Base-by-base conservation (phyloP, 2,888 invertebrate species). In the Lamellibrachia satsuma region DNA sequence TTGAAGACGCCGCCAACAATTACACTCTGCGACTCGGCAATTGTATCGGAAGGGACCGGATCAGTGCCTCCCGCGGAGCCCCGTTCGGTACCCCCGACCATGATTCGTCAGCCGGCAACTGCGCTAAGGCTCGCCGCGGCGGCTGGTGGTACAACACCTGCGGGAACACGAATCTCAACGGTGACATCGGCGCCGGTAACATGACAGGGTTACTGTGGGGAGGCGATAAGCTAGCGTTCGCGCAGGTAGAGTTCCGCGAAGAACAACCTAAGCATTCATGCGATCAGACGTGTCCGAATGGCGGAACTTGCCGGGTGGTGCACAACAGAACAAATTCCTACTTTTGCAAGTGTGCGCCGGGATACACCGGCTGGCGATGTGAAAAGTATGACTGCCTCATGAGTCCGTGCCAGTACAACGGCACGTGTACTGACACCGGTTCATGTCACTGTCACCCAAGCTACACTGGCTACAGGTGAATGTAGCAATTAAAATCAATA, bases 141-240 rank as follows among this genome's bases (percentile, higher is more conserved):
- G 92, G 92, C 92, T 92, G 92, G 92, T 92, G 92, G 92, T 92
- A 92, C 39, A 92, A 90, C 90, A 92, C 22, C 9, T 92, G 92
- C 90, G 11, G 22, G 15, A 15, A 92, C 92, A 22, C 92, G 51
- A 92, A 2, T 55, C 92, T 52, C 57, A 91, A 27, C 39, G 39
- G 15, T n/a, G 75, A 3, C 15, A 2, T 75, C 75, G 75, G 22
- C 75, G n/a, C 15, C 75, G 75, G 22, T 11, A 75, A 22, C 6
- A n/a, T 4, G 6, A 75, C 75, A 11, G 75, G 75, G 15, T 22
- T 75, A n/a, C 75, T 15, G n/a, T 22, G n/a, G 22, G 75, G 75
- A 75, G n/a, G 1, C 4, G 75, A 22, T 15, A 75, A 75, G 75
- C 22, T 75, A 15, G 15, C 75, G 75, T 75, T 75, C 15, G 75